Conservation (phyloP, 2,113 vertebrate genomes). For the Hirundichthys speculiger region DNA sequence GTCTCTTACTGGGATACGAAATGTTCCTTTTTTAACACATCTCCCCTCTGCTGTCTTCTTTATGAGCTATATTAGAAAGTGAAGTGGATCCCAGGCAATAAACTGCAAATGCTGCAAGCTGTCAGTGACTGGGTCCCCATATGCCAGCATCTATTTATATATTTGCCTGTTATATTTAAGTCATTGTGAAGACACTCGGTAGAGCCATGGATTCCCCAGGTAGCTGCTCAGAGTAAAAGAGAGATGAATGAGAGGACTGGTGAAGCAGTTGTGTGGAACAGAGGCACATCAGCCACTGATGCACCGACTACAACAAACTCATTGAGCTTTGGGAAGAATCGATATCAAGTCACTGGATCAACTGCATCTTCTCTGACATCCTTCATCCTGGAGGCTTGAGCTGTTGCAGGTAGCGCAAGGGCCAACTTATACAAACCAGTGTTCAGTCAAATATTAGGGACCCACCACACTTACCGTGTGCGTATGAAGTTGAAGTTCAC, state of each 20-base stretch:
- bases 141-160: slow-evolving; percentile 66
- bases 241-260: slow-evolving; percentile 53
- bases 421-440: background rate
- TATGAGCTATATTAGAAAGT: slow-evolving; percentile 6
- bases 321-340: slow-evolving; percentile 48
- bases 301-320: slow-evolving; percentile 48
- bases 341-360: slow-evolving; percentile 26
- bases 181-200: slow-evolving; percentile 52
- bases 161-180: slow-evolving; percentile 59
- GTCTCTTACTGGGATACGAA: background rate
- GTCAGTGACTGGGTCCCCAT: slow-evolving; percentile 49
- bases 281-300: slow-evolving; percentile 20
- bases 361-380: slow-evolving; percentile 6
- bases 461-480: slow-evolving; percentile 5
- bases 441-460: background rate
- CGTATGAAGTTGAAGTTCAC: too few species aligned
- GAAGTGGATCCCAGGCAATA: slow-evolving; percentile 40
- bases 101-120: slow-evolving; percentile 42
- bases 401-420: too few species aligned
- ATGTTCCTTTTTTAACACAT: background rate
- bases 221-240: slow-evolving; percentile 52
- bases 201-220: slow-evolving; percentile 42
- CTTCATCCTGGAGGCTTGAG: background rate
- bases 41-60: slow-evolving; percentile 1
- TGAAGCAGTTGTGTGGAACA: slow-evolving; percentile 30